Evolutionary conservation across 2,113 vertebrate species (phyloP).

Genomic region (Turnix velox): DNA sequence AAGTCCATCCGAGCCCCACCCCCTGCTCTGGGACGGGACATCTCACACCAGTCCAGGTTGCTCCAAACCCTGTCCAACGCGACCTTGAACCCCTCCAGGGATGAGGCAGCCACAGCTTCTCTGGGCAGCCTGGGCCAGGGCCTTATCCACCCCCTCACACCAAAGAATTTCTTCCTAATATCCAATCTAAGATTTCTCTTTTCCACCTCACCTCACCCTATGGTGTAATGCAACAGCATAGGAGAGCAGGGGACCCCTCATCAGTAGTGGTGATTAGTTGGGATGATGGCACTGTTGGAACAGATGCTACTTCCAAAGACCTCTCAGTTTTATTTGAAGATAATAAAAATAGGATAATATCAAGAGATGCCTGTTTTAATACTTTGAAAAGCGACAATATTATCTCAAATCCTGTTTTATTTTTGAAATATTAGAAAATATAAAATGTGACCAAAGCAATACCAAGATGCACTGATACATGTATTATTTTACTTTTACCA

Average conservation of each 20-base stretch:
- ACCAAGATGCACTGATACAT: background rate
- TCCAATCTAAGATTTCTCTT: no score
- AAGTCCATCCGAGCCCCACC: no score
- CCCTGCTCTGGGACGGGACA: no score
- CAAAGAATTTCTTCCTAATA: no score
- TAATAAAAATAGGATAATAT: background rate
- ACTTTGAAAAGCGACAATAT: background rate
- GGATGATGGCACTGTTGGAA: background rate
- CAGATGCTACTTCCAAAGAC: background rate
- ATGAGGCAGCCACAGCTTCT: no score
- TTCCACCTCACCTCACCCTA: no score
- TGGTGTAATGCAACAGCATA: background rate
- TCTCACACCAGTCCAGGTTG: no score
- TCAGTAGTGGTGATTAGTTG: background rate
- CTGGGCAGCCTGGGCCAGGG: no score
- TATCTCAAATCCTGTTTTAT: background rate
- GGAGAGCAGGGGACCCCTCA: background rate
- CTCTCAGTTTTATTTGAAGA: background rate
- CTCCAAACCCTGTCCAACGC: no score
- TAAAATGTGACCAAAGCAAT: background rate
- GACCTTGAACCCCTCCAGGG: no score
- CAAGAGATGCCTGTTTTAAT: background rate
- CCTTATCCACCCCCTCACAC: no score
- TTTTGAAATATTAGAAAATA: background rate
- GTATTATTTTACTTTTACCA: background rate